Base-by-base conservation (phyloP, 2,888 invertebrate species). In the Megastigmus dorsalis region DNA sequence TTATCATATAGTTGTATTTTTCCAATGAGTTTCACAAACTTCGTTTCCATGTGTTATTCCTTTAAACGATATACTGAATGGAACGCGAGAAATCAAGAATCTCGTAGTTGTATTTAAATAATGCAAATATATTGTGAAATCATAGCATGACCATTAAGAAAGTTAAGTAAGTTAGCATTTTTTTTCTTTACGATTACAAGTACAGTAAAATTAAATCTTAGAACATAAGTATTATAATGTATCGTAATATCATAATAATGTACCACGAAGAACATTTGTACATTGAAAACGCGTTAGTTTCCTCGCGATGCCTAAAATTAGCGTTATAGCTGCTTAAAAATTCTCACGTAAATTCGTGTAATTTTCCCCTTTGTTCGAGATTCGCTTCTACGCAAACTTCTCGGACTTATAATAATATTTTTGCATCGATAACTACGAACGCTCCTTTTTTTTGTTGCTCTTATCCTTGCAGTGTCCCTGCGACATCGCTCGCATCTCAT, bases 241-340 rank as follows among this genome's bases (percentile, higher is more conserved):
- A 43, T 63, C 20, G 13, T 28, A 67, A 63, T 41, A 54, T 52
- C 54, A 45, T 66, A 60, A 48, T 65, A 83, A 82, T 82, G 84
- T 83, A 85, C 84, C 82, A 82, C 80, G 82, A 82, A 80, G 78
- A 84, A 83, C 77, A 79, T 82, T 82, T 84, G 81, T 83, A 82
- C 81, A 83, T 80, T 79, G 79, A 80, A 72, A 70, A 75, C 66
- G 54, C 50, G 62, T 67, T 30, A 70, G 48, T 43, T 66, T 70
- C 7, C 18, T 60, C 20, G 33, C n/a, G 54, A 48, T 57, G 33
- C 48, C 30, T 59, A 66, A 70, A 57, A 41, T 65, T 59, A 50
- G 45, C 20, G 57, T 62, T 38, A 59, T 18, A 60, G 50, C 59
- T 68, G 60, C 69, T 60, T 54, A 43, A 50, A 59, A 20, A 54